Conservation (phyloP, 1,140 invertebrate genomes). For the Apis dorsata region DNA sequence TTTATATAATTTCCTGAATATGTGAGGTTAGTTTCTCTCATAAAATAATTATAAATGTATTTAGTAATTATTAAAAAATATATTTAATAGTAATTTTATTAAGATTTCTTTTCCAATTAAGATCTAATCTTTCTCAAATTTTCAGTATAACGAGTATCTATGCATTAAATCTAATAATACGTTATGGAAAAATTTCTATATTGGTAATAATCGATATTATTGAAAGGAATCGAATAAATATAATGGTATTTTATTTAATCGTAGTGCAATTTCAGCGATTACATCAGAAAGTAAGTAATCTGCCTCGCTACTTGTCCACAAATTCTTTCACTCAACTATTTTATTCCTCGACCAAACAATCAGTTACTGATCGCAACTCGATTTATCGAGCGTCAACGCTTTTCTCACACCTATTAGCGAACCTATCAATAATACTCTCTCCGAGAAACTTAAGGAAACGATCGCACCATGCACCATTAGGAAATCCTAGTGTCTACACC, state of each 20-base stretch:
- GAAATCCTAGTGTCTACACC: conserved; percentile 6
- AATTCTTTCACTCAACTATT: background rate
- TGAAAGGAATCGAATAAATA: no score
- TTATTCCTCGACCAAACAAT: background rate
- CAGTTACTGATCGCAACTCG: background rate
- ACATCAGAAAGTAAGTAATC: background rate
- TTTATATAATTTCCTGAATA: no score
- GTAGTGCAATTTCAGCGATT: background rate
- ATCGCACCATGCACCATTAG: background rate
- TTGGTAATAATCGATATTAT: no score
- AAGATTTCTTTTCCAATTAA: no score
- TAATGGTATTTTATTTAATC: background rate
- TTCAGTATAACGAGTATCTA: no score
- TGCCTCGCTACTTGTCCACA: background rate
- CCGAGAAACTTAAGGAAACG: background rate
- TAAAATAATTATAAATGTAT: no score
- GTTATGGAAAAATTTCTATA: no score
- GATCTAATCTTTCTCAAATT: no score
- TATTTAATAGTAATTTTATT: no score
- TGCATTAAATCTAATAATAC: no score
- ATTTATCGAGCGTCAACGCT: conserved; percentile 2
- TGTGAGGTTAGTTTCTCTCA: no score
- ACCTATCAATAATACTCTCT: conserved; percentile 13
- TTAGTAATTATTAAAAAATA: no score
- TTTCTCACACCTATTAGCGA: conserved; percentile 18